Base-by-base conservation (phyloP, 2,113 vertebrate species). In the Benitochromis conjunctus region DNA sequence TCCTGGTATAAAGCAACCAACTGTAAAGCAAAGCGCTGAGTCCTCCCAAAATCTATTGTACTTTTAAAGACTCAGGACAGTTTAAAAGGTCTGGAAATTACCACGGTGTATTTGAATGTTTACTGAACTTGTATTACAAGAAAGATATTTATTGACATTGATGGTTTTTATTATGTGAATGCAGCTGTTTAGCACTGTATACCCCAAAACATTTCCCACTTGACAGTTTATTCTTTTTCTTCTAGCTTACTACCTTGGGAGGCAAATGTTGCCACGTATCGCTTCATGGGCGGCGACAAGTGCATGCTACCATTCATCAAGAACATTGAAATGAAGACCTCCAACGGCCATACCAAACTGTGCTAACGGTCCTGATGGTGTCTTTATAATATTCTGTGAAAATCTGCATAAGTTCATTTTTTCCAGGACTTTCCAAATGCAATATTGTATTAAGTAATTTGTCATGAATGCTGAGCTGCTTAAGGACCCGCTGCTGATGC, bases 241-340 rank as follows among this genome's bases (percentile, higher is more conserved):
- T 78, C 12, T 41, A 96, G 95, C 54, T 41, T 95, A 54, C 60
- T 96, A 7, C 95, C 95, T 6, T 95, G 95, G 95, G 94, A 95
- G 2, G 93, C 94, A 13, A 95, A 94, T 31, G 80, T 95, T 31
- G 94, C 87, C 9, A 93, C 93, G 0, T 96, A 96, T 86, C 92
- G 95, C 77, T 96, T 95, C 86, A 93, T 95, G 93, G 95, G 95
- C 57, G 94, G 92, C 1, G 95, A 95, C 87, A 96, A 93, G 87
- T 96, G 95, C 88, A 95, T 96, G 95, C 62, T 96, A 10, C 94
- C 96, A 12, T 96, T 96, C 92, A 94, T 96, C 86, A 94, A 94
- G 77, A 92, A 92, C 2, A 62, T 79, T 13, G 94, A 95, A 87
- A 82, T 88, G 80, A 95, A 92, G 76, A 83, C 26, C 3, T 79